phyloP scores from a whole-genome alignment of 2,797 vertebrate species.

The Eurystomus glaucurus region DNA sequence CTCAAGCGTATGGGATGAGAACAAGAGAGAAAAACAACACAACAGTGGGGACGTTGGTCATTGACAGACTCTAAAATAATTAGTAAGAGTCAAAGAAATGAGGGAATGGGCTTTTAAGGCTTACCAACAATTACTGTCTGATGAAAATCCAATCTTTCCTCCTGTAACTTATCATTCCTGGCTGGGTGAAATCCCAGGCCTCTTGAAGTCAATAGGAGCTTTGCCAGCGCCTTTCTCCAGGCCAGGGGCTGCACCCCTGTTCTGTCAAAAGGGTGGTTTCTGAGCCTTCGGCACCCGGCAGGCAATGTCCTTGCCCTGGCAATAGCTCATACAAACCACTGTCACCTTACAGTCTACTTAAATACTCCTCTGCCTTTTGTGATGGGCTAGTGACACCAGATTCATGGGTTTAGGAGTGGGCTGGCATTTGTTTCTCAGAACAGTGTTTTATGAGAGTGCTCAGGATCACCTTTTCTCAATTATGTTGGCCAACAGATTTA shows the following conservation, averaged over 20 bases:
- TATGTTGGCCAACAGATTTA: background rate
- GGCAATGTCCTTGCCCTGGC: background rate
- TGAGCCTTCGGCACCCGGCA: background rate
- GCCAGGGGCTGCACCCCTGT: background rate
- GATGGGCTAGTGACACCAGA: background rate
- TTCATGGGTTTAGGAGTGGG: background rate
- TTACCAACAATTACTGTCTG: conserved; percentile 28
- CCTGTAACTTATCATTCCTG: background rate
- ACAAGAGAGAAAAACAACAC: background rate
- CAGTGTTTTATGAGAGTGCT: background rate
- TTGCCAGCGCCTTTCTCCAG: background rate
- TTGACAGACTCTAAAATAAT: conserved; percentile 68
- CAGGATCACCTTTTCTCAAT: background rate
- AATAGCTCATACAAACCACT: background rate
- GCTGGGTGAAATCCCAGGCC: background rate
- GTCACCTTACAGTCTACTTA: background rate
- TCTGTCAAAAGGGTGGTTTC: background rate
- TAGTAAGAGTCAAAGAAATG: conserved; percentile 28
- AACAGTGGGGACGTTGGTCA: background rate
- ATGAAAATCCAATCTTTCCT: conserved; percentile 2
- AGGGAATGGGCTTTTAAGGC: conserved; percentile 36
- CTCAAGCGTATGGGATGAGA: conserved; percentile 9
- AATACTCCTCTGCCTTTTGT: background rate
- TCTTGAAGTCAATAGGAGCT: background rate
- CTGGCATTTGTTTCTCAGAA: background rate